A percentile compares a stretch with the other conserved stretches of the same genome.
phyloP scores from a whole-genome alignment of 2,797 vertebrate genomes.

The Novumbra hubbsi region DNA sequence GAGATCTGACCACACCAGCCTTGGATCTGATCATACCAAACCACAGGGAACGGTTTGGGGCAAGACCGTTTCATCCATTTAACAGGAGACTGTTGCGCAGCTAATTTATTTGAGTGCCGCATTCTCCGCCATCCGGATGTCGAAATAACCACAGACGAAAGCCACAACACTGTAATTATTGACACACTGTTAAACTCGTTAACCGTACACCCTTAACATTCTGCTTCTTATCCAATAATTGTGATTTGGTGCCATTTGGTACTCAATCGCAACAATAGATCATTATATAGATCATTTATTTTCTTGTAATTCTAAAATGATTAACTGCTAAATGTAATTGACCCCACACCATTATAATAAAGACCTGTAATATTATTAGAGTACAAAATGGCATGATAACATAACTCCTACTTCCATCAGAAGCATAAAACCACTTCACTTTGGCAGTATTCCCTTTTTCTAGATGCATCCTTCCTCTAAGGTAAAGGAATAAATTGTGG shows the following conservation, averaged over 20 bases:
- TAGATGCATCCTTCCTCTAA: conserved; percentile 10
- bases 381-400: no score
- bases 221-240: no score
- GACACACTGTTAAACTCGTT: no score
- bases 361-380: conserved; percentile 12
- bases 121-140: no score
- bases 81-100: not conserved
- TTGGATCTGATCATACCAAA: conserved; percentile 11
- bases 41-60: conserved; percentile 15
- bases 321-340: not conserved
- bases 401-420: not conserved
- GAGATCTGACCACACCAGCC: conserved; percentile 15
- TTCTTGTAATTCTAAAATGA: not conserved
- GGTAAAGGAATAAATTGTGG: not conserved
- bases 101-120: no score
- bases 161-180: no score
- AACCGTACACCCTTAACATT: no score
- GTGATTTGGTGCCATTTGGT: no score
- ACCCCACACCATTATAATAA: not conserved
- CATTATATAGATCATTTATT: not conserved
- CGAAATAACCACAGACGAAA: no score
- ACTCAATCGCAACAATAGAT: not conserved
- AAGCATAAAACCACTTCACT: conserved; percentile 12
- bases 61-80: not conserved
- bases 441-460: conserved; percentile 24